phyloP scores from a whole-genome alignment of 2,797 vertebrate genomes.

The Gymnocypris eckloni region DNA sequence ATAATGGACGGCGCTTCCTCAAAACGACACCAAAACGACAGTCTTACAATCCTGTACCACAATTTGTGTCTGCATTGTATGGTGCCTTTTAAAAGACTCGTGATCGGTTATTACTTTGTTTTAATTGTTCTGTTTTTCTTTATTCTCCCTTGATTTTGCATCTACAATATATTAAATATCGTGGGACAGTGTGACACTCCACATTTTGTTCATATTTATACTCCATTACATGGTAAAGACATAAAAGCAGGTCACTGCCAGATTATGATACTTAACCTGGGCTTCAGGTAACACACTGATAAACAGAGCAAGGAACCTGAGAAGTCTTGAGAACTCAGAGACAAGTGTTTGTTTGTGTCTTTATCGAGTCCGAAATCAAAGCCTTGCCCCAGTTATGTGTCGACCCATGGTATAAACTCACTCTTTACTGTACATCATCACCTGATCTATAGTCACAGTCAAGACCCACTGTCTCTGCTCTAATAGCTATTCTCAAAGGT shows the following conservation, averaged over 20 bases:
- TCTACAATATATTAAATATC: neutral
- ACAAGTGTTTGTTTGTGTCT: conserved; percentile 49
- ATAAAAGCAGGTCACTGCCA: conserved; percentile 29
- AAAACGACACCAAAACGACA: neutral
- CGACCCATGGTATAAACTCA: conserved; percentile 36
- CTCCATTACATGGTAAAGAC: conserved; percentile 15
- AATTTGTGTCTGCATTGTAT: neutral
- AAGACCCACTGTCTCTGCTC: conserved; percentile 57
- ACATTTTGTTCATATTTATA: neutral
- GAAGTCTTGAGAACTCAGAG: conserved; percentile 21
- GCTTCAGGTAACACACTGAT: conserved; percentile 39
- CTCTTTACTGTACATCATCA: conserved; percentile 53
- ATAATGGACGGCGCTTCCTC: neutral
- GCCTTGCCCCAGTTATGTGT: conserved; percentile 42
- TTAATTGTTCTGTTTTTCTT: neutral
- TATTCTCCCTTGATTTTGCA: neutral
- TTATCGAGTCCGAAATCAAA: conserved; percentile 44
- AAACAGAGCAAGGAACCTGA: conserved; percentile 34
- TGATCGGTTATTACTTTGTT: neutral
- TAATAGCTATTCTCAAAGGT: conserved; percentile 61
- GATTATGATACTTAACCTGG: conserved; percentile 32
- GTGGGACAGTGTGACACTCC: neutral
- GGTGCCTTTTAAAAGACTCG: neutral
- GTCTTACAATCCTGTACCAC: neutral
- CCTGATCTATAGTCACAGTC: conserved; percentile 54